Base-by-base conservation (phyloP, 2,888 invertebrate species). In the Apodemia hepburni region DNA sequence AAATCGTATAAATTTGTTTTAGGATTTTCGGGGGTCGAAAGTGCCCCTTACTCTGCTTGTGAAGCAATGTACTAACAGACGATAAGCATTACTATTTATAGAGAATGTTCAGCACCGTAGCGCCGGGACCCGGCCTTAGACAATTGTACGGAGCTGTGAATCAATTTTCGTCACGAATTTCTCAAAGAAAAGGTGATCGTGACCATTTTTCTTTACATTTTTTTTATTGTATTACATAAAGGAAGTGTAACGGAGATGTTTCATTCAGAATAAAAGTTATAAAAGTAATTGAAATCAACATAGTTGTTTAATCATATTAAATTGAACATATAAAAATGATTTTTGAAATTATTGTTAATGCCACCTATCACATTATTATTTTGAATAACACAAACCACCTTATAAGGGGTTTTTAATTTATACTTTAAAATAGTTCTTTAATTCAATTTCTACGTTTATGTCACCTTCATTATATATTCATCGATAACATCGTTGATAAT, bases 1-100 rank as follows among this genome's bases (percentile, higher is more conserved):
- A 54, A 54, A 29, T 54, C 15, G 27, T 27, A 29, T 54, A 35
- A 63, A 45, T 63, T 61, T 58, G 60, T 77, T 79, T 68, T 67
- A 78, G 71, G 59, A 64, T 58, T 74, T 70, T 64, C 66, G 71
- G 77, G 86, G 83, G 81, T 76, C 74, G 65, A 62, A 64, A 66
- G 70, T 75, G 76, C 86, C 89, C 88, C 83, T 79, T 69, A 73
- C 72, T 79, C 76, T 71, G 76, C 79, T 78, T 68, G 79, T 88
- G 85, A 76, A 76, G 87, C 82, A 90, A 90, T 90, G 90, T 82
- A 74, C 79, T 29, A 71, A 72, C 68, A 51, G 73, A 74, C 75
- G 64, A 69, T 62, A 65, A 65, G 66, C 75, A 80, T 80, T 82
- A 80, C 75, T 83, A 87, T 89, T 85, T 89, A 89, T 89, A 89